Percentiles rank a stretch among this genome's conserved stretches.
Conservation (phyloP, 2,888 invertebrate genomes). For the Cheilosia vernalis region DNA sequence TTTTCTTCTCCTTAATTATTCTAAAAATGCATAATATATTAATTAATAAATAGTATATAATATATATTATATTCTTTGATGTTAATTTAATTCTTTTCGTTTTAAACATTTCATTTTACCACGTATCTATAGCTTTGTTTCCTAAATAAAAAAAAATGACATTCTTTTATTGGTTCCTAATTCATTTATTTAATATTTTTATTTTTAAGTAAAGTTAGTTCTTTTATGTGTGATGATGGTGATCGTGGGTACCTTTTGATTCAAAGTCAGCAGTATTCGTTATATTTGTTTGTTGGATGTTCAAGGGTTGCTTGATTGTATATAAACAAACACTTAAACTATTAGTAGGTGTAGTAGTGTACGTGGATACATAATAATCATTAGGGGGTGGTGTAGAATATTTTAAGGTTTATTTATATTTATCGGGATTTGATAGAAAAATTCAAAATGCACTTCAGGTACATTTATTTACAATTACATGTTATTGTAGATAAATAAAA, state of each 20-base stretch:
- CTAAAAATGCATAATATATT: constrained; percentile 75
- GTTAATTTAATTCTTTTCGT: constrained; percentile 53
- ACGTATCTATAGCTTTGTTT: constrained; percentile 31
- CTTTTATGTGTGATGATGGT: constrained; percentile 50
- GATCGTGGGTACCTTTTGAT: constrained; percentile 20
- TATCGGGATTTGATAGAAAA: constrained; percentile 44
- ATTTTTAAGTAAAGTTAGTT: constrained; percentile 28
- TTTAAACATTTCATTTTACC: constrained; percentile 52
- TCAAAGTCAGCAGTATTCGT: constrained; percentile 52
- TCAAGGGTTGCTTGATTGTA: constrained; percentile 39
- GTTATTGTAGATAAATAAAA: constrained; percentile 42
- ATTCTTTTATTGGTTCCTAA: constrained; percentile 49
- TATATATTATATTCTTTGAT: constrained; percentile 73
- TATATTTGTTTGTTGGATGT: constrained; percentile 1
- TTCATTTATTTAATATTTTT: constrained; percentile 21
- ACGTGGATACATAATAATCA: constrained; percentile 19
- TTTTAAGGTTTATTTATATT: constrained; percentile 10
- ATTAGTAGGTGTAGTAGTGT: constrained; percentile 20
- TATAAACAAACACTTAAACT: constrained; percentile 36
- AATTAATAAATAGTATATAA: constrained; percentile 73
- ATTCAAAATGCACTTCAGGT: constrained; percentile 72
- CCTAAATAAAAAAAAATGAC: constrained; percentile 33
- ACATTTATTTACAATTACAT: constrained; percentile 63
- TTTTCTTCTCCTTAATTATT: constrained; percentile 59
- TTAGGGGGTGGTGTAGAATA: constrained; percentile 28